Conservation (phyloP, 1,140 invertebrate species). For the Conopomorpha cramerella region DNA sequence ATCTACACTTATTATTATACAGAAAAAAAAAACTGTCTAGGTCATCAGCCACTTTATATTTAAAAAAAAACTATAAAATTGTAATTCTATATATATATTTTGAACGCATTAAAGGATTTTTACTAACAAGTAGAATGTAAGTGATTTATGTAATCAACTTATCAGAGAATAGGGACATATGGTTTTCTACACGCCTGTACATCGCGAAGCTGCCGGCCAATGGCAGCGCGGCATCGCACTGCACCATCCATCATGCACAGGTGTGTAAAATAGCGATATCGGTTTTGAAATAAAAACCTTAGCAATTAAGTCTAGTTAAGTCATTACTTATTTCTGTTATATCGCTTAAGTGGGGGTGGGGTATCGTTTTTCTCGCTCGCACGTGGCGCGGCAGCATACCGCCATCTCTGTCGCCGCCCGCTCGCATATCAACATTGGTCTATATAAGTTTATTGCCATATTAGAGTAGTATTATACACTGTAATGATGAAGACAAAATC, state of each 20-base stretch:
- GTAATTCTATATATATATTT: constrained; percentile 50
- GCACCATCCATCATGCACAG: too few relatives aligned
- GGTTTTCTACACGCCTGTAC: too few relatives aligned
- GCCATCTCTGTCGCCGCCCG: constrained; percentile 18
- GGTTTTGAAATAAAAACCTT: too few relatives aligned
- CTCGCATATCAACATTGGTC: constrained; percentile 32
- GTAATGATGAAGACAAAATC: too few relatives aligned
- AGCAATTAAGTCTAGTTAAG: constrained; percentile 8
- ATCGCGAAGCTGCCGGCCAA: too few relatives aligned
- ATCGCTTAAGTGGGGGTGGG: constrained; percentile 3
- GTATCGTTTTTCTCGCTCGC: constrained; percentile 15
- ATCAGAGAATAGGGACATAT: too few relatives aligned
- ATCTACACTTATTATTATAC: too few relatives aligned
- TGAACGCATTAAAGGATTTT: constrained; percentile 58
- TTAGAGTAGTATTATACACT: constrained; percentile 46
- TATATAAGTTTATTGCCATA: constrained; percentile 37
- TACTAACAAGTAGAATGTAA: constrained; percentile 55
- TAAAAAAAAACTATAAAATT: constrained; percentile 27
- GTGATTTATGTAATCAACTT: too few relatives aligned
- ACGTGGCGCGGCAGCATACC: constrained; percentile 5
- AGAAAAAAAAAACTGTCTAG: constrained; percentile 39
- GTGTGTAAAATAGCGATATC: too few relatives aligned
- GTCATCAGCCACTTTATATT: constrained; percentile 34
- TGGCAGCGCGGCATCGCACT: too few relatives aligned
- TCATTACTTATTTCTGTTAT: constrained; percentile 8